phyloP scores from a whole-genome alignment of 2,888 invertebrate genomes.

The Pheosia gnoma region DNA sequence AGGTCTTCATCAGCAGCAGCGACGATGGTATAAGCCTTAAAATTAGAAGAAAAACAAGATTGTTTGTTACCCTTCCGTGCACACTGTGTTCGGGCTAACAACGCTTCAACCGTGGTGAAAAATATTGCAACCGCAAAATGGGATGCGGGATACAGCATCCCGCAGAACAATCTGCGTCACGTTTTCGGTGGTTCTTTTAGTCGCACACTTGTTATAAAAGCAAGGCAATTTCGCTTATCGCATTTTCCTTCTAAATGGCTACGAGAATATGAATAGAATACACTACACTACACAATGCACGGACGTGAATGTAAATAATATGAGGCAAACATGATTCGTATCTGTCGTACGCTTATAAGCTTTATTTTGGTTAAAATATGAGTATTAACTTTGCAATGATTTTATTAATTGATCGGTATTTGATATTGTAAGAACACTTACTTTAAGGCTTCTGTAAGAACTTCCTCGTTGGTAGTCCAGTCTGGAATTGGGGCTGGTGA shows the following conservation, averaged over 20 bases:
- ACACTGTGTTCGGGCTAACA: neutral
- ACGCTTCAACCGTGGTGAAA: slow-evolving; percentile 10
- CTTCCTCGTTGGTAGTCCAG: too few relatives aligned
- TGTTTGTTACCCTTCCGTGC: neutral
- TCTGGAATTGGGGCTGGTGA: too few relatives aligned
- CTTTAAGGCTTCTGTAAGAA: too few relatives aligned
- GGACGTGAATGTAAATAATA: neutral
- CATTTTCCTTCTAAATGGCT: slow-evolving; percentile 42
- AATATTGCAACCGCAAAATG: slow-evolving; percentile 37
- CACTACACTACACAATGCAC: slow-evolving; percentile 28
- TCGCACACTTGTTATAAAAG: slow-evolving; percentile 43
- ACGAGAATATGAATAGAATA: slow-evolving; percentile 40
- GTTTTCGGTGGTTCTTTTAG: slow-evolving; percentile 43
- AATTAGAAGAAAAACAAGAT: too few relatives aligned
- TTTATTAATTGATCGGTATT: too few relatives aligned
- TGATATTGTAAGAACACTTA: too few relatives aligned
- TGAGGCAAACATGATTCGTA: too few relatives aligned
- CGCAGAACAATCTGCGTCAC: slow-evolving; percentile 37
- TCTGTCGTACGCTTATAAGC: too few relatives aligned
- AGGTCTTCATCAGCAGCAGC: too few relatives aligned
- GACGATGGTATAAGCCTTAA: too few relatives aligned
- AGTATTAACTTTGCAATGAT: too few relatives aligned
- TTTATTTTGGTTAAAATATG: too few relatives aligned
- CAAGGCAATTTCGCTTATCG: slow-evolving; percentile 53
- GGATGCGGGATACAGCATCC: slow-evolving; percentile 20